Conservation (phyloP, 1,140 invertebrate species). For the Portunus trituberculatus region DNA sequence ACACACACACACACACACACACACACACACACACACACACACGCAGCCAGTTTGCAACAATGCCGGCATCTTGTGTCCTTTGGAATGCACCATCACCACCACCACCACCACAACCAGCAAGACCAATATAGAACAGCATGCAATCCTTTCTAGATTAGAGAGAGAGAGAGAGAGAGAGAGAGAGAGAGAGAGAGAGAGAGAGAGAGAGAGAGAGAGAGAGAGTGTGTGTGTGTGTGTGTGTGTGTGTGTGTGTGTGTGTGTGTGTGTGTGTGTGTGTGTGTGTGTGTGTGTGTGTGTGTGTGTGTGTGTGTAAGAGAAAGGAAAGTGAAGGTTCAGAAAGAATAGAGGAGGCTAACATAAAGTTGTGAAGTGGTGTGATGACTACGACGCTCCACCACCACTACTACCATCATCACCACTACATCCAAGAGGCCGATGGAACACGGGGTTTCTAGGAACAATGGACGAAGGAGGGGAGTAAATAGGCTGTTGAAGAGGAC, state of each 20-base stretch:
- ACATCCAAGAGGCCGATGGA: background rate
- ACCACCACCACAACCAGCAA: background rate
- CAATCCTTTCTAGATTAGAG: background rate
- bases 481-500: slow-evolving; percentile 7
- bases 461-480: background rate
- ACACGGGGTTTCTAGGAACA: background rate
- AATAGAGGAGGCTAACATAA: too few species aligned
- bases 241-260: background rate
- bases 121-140: background rate
- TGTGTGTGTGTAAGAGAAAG: too few species aligned
- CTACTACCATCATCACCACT: too few species aligned
- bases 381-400: too few species aligned
- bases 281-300: slow-evolving; percentile 25
- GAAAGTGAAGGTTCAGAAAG: too few species aligned
- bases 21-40: slow-evolving; percentile 22
- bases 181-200: too few species aligned
- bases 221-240: background rate
- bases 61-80: background rate
- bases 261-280: background rate
- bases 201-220: background rate
- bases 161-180: too few species aligned
- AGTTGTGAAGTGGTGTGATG: too few species aligned
- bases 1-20: slow-evolving; percentile 21
- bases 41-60: background rate
- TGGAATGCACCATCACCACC: background rate